phyloP scores from a whole-genome alignment of 1,140 invertebrate species.

The Drosophila santomea region DNA sequence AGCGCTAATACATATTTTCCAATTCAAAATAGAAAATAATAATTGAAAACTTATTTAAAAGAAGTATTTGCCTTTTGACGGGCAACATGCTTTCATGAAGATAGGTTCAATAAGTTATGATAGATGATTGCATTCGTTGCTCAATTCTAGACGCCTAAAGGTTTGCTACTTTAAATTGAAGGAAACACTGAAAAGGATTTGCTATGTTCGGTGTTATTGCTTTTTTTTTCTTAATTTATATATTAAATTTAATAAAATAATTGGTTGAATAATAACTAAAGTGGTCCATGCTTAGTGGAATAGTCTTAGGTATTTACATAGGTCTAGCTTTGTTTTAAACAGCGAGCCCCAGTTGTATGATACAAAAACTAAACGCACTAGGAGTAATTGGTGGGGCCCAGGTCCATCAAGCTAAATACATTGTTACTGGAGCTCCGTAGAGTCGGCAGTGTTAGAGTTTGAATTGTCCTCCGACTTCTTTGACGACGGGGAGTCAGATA shows the following conservation, averaged over 20 bases:
- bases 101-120: background rate
- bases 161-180: background rate
- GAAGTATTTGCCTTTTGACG: background rate
- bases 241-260: constrained; percentile 6
- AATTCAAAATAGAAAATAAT: background rate
- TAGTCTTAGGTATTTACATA: constrained; percentile 48
- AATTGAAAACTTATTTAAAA: background rate
- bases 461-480: constrained; percentile 78
- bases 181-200: constrained; percentile 1
- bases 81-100: too few species aligned
- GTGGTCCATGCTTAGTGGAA: constrained; percentile 30
- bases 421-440: constrained; percentile 56
- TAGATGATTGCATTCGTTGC: background rate
- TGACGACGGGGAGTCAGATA: constrained; percentile 67
- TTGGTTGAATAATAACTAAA: constrained; percentile 18
- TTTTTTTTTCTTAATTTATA: constrained; percentile 25
- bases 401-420: constrained; percentile 14
- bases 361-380: constrained; percentile 9
- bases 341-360: constrained; percentile 6
- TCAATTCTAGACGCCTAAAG: background rate
- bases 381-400: constrained; percentile 15
- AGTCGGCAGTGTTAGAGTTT: constrained; percentile 68
- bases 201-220: constrained; percentile 28
- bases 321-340: constrained; percentile 14
- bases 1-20: background rate